Conservation (phyloP, 2,113 vertebrate genomes). For the Mohoua ochrocephala region DNA sequence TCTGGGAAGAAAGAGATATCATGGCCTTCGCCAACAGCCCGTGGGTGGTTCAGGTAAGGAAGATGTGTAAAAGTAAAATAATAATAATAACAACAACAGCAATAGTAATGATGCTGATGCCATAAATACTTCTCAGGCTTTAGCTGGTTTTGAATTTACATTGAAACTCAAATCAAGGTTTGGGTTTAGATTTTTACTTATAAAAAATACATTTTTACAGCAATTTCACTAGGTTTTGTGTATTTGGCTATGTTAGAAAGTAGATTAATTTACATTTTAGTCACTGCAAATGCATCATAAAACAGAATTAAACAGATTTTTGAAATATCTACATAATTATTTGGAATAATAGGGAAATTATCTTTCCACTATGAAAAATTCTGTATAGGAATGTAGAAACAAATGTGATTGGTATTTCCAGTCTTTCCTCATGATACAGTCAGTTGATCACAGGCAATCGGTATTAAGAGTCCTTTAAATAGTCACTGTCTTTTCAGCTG, state of each 20-base stretch:
- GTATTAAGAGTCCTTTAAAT: neutral
- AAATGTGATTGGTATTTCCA: neutral
- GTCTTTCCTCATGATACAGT: neutral
- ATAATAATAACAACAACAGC: neutral
- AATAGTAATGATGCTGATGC: neutral
- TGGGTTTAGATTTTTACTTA: neutral
- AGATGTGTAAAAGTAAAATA: neutral
- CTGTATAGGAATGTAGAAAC: neutral
- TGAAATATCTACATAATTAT: neutral
- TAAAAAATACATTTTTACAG: neutral
- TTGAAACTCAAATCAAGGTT: neutral
- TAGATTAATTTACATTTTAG: neutral
- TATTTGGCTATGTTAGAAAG: neutral
- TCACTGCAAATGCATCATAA: neutral
- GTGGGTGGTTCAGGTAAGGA: slow-evolving; percentile 94
- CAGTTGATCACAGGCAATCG: neutral
- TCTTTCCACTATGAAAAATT: neutral
- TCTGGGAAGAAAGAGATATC: slow-evolving; percentile 99
- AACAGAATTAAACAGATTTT: neutral
- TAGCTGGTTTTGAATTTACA: neutral
- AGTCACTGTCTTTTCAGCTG: neutral
- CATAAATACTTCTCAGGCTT: neutral
- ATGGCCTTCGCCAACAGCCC: slow-evolving; percentile 98
- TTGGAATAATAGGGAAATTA: neutral
- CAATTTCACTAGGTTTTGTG: neutral